These are phyloP conservation scores for Abramis brama DNA, from an alignment of 2,113 vertebrate genomes.

Conservation along the genomic window DNA sequence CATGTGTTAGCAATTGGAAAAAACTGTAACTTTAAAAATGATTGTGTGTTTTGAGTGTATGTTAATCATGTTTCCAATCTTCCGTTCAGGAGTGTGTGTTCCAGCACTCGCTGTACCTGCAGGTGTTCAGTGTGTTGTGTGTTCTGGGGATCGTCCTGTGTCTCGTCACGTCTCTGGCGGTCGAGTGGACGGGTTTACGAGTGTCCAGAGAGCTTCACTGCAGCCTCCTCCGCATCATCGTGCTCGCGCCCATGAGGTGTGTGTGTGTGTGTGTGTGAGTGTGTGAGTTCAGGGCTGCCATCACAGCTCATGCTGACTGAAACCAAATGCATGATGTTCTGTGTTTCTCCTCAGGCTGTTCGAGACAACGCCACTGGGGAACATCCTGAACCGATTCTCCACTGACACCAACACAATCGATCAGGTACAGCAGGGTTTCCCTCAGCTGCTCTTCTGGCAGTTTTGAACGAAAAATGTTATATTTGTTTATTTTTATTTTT, in stretches of 20 bases:
- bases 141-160: constrained; percentile 91
- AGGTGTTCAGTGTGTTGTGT: constrained; percentile 91
- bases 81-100: constrained; percentile 79
- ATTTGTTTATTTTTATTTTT: too few species aligned
- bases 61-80: not conserved
- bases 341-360: constrained; percentile 81
- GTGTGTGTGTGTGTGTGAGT: not conserved
- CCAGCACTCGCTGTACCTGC: constrained; percentile 85
- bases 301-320: not conserved
- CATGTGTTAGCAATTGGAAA: too few species aligned
- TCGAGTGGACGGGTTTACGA: constrained; percentile 94
- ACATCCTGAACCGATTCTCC: constrained; percentile 96
- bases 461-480: too few species aligned
- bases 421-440: constrained; percentile 59
- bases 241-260: constrained; percentile 97
- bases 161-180: constrained; percentile 88
- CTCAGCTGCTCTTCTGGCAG: too few species aligned
- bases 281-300: not conserved
- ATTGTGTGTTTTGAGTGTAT: too few species aligned
- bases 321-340: not conserved
- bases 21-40: too few species aligned
- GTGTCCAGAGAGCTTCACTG: constrained; percentile 92
- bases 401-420: constrained; percentile 96
- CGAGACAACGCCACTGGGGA: constrained; percentile 95
- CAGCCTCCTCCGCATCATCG: constrained; percentile 88